Evolutionary conservation across 2,888 invertebrate genomes (phyloP), one percentile per base, ranked within the genome.

Genomic region (Macaria liturata): DNA sequence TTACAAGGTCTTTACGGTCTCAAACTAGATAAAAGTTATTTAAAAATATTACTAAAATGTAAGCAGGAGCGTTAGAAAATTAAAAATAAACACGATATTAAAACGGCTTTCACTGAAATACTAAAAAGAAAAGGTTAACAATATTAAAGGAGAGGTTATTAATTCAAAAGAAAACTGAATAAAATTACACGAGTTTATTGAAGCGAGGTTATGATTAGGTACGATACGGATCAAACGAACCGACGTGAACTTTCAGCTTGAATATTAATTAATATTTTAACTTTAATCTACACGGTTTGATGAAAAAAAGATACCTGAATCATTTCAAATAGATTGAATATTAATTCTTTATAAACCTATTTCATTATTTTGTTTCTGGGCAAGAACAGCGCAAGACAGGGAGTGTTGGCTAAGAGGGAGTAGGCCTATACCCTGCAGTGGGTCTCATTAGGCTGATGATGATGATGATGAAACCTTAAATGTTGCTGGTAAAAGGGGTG

Each of bases 81-180:
- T 52, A 46, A 53, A 53, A 53, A 53, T 53, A 49, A 58, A 58
- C 53, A 53, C 46, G 20, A 49, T 34, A 34, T 54, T 47, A 51
- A 46, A 46, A 31, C 9, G 45, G 46, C 9, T 42, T 58, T 45
- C 20, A 39, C 30, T 46, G 31, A 46, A 54, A 49, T 46, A 1
- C 6, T 32, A 34, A 32, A 52, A 8, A 52, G 9, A 44, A 34
- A 57, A 4, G 8, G 48, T 31, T 48, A 48, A 43, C 32, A 32
- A 44, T 51, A 51, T 57, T 57, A 44, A 50, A 56, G 34, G 9
- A 9, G 8, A 6, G 9, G 31, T 37, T 50, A 55, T 45, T 45
- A 42, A 46, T 56, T 50, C 34, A 47, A 39, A 43, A 46, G 47
- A 54, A 47, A 44, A 34, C 7, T 54, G 43, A 48, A 43, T 50